phyloP scores from a whole-genome alignment of 2,888 invertebrate species.

The Dryococelus australis region DNA sequence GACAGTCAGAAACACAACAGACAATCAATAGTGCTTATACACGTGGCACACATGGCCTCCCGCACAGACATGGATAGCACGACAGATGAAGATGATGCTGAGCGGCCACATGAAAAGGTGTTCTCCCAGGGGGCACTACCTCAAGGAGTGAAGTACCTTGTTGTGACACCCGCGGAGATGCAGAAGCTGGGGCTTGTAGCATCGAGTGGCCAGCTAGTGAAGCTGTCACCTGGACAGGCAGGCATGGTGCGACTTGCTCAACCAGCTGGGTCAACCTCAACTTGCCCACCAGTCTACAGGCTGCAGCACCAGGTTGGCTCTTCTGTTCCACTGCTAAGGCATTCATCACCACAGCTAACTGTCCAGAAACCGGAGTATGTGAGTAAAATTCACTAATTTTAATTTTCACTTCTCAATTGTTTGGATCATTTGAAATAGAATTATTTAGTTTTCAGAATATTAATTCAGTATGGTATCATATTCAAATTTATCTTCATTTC shows the following conservation, averaged over 20 bases:
- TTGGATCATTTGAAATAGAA: background rate
- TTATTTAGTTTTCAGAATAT: background rate
- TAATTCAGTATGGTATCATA: too few relatives aligned
- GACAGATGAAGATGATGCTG: too few relatives aligned
- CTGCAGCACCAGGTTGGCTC: background rate
- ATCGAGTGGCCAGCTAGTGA: background rate
- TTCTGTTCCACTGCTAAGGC: background rate
- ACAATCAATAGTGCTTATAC: too few relatives aligned
- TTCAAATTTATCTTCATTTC: too few relatives aligned
- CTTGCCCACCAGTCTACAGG: background rate
- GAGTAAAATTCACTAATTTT: background rate
- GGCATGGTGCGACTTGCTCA: background rate
- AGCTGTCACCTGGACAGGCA: background rate
- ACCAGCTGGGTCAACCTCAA: background rate
- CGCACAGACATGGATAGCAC: too few relatives aligned
- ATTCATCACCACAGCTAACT: background rate
- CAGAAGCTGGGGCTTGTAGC: background rate
- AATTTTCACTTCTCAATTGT: background rate
- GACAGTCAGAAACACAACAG: too few relatives aligned
- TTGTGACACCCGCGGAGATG: background rate
- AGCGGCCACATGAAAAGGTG: too few relatives aligned
- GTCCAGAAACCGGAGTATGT: background rate
- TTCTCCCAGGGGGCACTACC: background rate
- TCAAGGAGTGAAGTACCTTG: background rate
- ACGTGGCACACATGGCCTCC: too few relatives aligned